Base-by-base conservation (phyloP, 2,113 vertebrate species). In the Ciconia boyciana region DNA sequence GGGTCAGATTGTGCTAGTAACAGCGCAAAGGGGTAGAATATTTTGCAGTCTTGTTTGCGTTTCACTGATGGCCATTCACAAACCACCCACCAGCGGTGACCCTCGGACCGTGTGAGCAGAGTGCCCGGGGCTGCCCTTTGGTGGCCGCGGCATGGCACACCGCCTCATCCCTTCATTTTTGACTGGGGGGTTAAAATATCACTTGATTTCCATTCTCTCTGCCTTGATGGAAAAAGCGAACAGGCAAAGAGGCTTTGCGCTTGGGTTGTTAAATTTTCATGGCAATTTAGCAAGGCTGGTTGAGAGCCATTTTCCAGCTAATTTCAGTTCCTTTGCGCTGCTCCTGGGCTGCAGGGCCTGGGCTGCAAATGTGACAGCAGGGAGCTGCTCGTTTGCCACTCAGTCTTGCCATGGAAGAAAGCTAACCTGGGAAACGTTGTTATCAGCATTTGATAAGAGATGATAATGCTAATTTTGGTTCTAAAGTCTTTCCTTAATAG, bases 211-310 rank as follows among this genome's bases (percentile, higher is more conserved):
- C 24, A 11, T 69, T 58, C 36, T 28, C 70, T 55, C 9, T 88
- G 76, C 64, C 79, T 17, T 0, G 32, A n/a, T 55, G 76, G 79
- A n/a, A 55, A 70, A 87, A 86, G 51, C 85, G 93, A 92, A 94
- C 17, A 54, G 82, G 75, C 28, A 43, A 48, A 83, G 68, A 75
- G 48, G 46, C 28, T 95, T 89, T 48, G 77, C 1, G 3, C 89
- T 94, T 5, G 16, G 54, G 43, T 85, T 89, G 66, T 89, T 94
- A 86, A 60, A 97, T 93, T 92, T 90, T 94, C 87, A 93, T 88
- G 88, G 86, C 54, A 55, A 90, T 90, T 97, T 93, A 90, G 76
- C 90, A 92, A 58, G 89, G 69, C 76, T 92, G 84, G 69, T 90
- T 69, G 51, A 64, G 54, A 88, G 81, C 79, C 28, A 61, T 89